phyloP scores from a whole-genome alignment of 2,113 vertebrate genomes.

The Aix galericulata region DNA sequence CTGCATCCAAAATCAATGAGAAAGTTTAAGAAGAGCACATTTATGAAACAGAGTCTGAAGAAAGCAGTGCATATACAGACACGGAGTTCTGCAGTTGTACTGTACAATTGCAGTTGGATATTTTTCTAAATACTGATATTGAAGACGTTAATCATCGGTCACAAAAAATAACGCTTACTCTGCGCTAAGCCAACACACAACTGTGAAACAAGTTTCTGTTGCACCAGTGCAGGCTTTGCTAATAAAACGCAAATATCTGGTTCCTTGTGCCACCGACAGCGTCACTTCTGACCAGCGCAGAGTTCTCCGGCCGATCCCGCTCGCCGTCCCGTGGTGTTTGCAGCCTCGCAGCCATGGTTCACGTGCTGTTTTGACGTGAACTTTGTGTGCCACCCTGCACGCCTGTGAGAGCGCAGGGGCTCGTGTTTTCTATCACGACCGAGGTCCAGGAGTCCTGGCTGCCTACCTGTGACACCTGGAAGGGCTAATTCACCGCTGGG shows the following conservation, averaged over 20 bases:
- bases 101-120: background rate
- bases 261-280: rapidly evolving
- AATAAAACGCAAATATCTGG: background rate
- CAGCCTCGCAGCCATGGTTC: rapidly evolving
- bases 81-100: background rate
- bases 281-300: background rate
- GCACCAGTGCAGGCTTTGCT: background rate
- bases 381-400: background rate
- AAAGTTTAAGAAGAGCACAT: background rate
- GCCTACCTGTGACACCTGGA: background rate
- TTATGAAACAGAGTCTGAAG: background rate
- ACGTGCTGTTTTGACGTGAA: background rate
- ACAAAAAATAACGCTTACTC: background rate
- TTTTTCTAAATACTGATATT: background rate
- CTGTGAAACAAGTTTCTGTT: background rate
- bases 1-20: background rate
- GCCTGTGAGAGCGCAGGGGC: background rate
- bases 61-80: background rate
- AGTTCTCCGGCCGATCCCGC: background rate
- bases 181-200: background rate
- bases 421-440: background rate
- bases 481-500: background rate
- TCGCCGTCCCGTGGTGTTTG: background rate
- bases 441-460: rapidly evolving
- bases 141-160: background rate